Base-by-base conservation (phyloP, 1,140 invertebrate species). In the Drosophila kikkawai region DNA sequence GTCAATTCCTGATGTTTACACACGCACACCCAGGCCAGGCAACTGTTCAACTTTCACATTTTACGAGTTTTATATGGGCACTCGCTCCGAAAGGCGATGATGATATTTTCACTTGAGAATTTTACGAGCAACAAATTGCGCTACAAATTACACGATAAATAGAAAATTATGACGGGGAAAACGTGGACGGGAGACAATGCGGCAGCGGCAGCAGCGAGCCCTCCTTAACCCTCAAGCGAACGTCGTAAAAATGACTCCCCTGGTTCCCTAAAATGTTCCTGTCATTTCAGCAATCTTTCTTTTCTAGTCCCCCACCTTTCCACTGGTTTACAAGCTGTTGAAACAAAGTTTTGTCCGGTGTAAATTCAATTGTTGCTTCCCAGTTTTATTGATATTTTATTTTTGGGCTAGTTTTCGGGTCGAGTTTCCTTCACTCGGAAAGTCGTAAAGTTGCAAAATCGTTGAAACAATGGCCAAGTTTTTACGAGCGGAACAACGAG, bases 121-220 rank as follows among this genome's bases (percentile, higher is more conserved):
- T 88, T 90, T 90, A 90, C 85, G 85, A 90, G 71, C 86, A 79
- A 86, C 82, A 90, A 90, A 90, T 90, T 90, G 85, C 83, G 75
- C 85, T 91, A 90, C 85, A 90, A 90, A 90, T 90, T 80, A 90
- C 82, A 82, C 75, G 71, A 90, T 90, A 90, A 90, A 90, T 90
- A 91, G 68, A 73, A 91, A 88, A 90, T 90, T 90, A 90, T 90
- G 85, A 90, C 85, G 84, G 17, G 77, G 73, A 47, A 45, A 34
- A 45, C 15, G 66, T 59, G 59, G 17, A 47, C 44, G 57, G 75
- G 59, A 66, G 42, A 79, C 75, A 76, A 61, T 55, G 53, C 51
- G 34, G 51, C 17, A 9, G 60, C 9, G 32, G 26, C 26, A 29
- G 26, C 26, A 17, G 22, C 17, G n/a, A 55, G 48, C 22, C 60